phyloP scores from a whole-genome alignment of 2,797 vertebrate species.

The Coranthus polyacanthus region DNA sequence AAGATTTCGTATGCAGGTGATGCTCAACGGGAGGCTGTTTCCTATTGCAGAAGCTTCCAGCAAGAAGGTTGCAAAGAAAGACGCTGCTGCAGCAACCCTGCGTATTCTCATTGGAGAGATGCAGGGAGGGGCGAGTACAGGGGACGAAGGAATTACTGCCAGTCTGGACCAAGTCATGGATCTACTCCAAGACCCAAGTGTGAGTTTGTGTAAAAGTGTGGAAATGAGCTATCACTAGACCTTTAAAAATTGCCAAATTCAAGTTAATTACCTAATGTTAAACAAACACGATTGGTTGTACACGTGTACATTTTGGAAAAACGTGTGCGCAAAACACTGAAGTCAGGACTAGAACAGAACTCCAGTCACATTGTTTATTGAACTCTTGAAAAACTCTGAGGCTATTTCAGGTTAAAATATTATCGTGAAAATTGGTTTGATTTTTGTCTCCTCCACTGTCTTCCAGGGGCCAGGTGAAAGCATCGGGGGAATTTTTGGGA shows the following conservation, averaged over 20 bases:
- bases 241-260: not conserved
- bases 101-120: constrained; percentile 87
- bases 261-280: not conserved
- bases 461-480: constrained; percentile 61
- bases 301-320: not conserved
- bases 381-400: too few species aligned
- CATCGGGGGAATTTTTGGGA: constrained; percentile 40
- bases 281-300: not conserved
- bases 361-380: too few species aligned
- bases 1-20: constrained; percentile 97
- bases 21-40: constrained; percentile 90
- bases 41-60: constrained; percentile 93
- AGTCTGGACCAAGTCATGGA: constrained; percentile 62
- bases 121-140: constrained; percentile 66
- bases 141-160: constrained; percentile 58
- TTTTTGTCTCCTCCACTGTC: constrained; percentile 2
- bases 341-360: too few species aligned
- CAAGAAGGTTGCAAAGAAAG: constrained; percentile 97
- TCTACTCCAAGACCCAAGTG: constrained; percentile 63
- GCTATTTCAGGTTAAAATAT: too few species aligned
- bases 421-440: too few species aligned
- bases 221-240: too few species aligned
- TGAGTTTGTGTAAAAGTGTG: constrained; percentile 47
- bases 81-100: constrained; percentile 91
- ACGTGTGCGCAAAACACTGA: too few species aligned